A percentile compares a stretch with the other conserved stretches of the same genome.
phyloP scores from a whole-genome alignment of 2,113 vertebrate species.

The Rhadina sibilatrix region DNA sequence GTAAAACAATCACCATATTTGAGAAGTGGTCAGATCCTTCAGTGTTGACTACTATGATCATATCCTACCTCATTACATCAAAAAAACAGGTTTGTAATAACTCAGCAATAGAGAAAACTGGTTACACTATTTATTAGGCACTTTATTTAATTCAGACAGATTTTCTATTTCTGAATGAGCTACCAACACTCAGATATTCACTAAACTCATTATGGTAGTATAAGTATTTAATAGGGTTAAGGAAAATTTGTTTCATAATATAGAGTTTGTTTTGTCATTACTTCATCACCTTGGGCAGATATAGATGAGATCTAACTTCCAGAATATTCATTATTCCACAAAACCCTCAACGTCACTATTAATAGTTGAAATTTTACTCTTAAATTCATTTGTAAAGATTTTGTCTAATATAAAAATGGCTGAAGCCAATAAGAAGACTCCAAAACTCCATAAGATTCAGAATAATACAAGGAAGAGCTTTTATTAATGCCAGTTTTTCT shows the following conservation, averaged over 20 bases:
- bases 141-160: neutral
- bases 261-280: neutral
- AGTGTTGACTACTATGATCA: neutral
- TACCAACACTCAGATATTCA: neutral
- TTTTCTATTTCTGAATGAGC: neutral
- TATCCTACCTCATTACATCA: neutral
- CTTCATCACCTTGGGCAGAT: neutral
- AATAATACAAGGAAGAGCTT: neutral
- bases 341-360: neutral
- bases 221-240: neutral
- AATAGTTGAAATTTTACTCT: neutral
- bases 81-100: neutral
- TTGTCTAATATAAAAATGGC: neutral
- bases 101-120: neutral
- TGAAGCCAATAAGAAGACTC: neutral
- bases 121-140: neutral
- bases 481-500: neutral
- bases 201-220: neutral
- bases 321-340: neutral
- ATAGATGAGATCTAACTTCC: neutral
- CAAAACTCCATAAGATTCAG: neutral
- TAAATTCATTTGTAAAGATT: neutral
- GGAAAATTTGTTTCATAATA: neutral
- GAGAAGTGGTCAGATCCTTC: neutral
- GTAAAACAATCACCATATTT: neutral